phyloP scores from a whole-genome alignment of 2,797 vertebrate genomes.

The Pseudopleuronectes americanus region DNA sequence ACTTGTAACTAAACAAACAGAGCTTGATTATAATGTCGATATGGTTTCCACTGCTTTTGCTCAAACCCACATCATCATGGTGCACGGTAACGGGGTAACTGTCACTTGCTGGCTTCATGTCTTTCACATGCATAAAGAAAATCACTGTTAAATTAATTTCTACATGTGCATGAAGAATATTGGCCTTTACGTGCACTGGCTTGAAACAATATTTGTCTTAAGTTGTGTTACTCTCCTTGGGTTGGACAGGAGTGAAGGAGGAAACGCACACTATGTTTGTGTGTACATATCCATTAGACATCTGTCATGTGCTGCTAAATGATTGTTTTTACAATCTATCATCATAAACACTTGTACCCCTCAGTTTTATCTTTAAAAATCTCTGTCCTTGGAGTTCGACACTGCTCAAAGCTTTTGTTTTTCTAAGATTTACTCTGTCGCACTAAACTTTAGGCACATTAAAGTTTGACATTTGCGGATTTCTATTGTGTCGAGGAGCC shows the following conservation, averaged over 20 bases:
- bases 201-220: slow-evolving; percentile 3
- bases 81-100: background rate
- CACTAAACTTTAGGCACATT: background rate
- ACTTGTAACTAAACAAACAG: slow-evolving; percentile 51
- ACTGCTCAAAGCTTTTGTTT: background rate
- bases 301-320: slow-evolving; percentile 1
- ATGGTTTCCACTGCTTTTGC: slow-evolving; percentile 28
- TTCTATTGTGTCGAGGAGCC: slow-evolving; percentile 5
- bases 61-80: slow-evolving; percentile 35
- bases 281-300: slow-evolving; percentile 1
- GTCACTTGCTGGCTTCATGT: background rate
- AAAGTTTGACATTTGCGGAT: slow-evolving; percentile 3
- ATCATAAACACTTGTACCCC: slow-evolving; percentile 20
- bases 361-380: slow-evolving; percentile 4
- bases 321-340: slow-evolving; percentile 22
- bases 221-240: slow-evolving; percentile 1
- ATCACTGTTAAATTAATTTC: background rate
- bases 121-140: background rate
- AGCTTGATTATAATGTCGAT: slow-evolving; percentile 30
- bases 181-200: background rate
- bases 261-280: slow-evolving; percentile 5
- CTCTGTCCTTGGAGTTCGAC: background rate
- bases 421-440: slow-evolving; percentile 8
- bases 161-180: background rate
- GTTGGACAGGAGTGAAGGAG: slow-evolving; percentile 9